Evolutionary conservation across 2,113 vertebrate species (phyloP), one percentile per base, ranked within the genome.

Genomic region (Tetraodon nigroviridis): DNA sequence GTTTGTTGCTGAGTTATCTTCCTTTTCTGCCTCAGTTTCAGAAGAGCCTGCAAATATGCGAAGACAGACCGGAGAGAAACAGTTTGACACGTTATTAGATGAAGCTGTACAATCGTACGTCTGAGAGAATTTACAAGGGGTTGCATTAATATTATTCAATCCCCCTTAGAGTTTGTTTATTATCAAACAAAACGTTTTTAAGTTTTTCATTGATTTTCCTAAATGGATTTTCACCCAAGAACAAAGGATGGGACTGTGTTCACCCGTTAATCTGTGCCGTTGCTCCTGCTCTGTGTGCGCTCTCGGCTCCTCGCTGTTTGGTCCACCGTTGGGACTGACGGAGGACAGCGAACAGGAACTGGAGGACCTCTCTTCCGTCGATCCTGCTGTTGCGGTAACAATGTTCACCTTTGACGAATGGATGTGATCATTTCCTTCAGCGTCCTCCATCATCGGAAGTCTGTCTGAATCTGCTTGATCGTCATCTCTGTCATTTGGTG

Each of bases 241-340:
- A 68, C 52, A 20, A 37, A 49, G 45, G 11, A 52, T n/a, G 1
- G 27, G 21, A 1, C 10, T 13, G 16, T 1, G 27, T 84, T 86
- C 70, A 86, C 84, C 71, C 51, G 13, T 65, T 46, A 58, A 46
- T 53, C 24, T 71, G 20, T 61, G 71, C 19, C 60, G 70, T 44
- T 51, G 66, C 32, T 78, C 57, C 22, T 53, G 70, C 7, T 27
- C 58, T 16, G 46, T 6, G 0, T 49, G 46, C 11, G 3, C 0
- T 53, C 19, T 62, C 14, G 1, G 46, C 1, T 82, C 64, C 7
- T 73, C 59, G 0, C 12, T 6, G 11, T 51, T 61, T 15, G 51
- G 46, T 8, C 45, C 12, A 4, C 48, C 48, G 1, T 79, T 73
- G 0, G 55, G 51, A 47, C 41, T 61, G 2, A 57, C 3, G 0